Conservation (phyloP, 2,113 vertebrate genomes). For the Monopterus albus region DNA sequence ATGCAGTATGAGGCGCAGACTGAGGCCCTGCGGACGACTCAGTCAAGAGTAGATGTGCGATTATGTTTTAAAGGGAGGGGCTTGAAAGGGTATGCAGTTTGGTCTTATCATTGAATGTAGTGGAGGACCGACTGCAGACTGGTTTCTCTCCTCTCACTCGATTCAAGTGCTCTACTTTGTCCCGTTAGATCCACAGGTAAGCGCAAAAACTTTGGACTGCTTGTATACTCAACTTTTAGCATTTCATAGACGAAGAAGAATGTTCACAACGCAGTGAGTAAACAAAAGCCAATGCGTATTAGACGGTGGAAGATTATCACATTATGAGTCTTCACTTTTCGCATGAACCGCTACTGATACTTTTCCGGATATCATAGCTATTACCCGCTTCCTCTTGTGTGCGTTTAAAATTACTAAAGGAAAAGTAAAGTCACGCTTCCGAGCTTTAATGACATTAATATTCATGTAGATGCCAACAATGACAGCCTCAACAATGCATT, state of each 20-base stretch:
- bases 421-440: background rate
- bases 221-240: background rate
- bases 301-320: constrained; percentile 6
- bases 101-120: constrained; percentile 63
- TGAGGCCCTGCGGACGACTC: constrained; percentile 27
- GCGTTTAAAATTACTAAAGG: background rate
- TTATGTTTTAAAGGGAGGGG: constrained; percentile 85
- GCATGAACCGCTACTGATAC: constrained; percentile 41
- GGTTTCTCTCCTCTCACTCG: constrained; percentile 64
- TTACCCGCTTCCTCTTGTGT: constrained; percentile 58
- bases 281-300: background rate
- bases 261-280: background rate
- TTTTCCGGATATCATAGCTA: constrained; percentile 27
- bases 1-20: constrained; percentile 14
- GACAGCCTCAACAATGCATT: no score
- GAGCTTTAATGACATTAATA: no score
- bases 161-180: constrained; percentile 61
- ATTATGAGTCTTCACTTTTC: background rate
- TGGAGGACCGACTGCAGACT: constrained; percentile 65
- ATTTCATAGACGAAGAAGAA: background rate
- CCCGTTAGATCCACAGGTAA: constrained; percentile 72
- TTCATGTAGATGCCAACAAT: no score
- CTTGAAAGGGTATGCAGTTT: constrained; percentile 78
- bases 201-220: constrained; percentile 4
- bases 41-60: constrained; percentile 83